Conservation (phyloP, 2,888 invertebrate genomes). For the Aproaerema taeniolella region DNA sequence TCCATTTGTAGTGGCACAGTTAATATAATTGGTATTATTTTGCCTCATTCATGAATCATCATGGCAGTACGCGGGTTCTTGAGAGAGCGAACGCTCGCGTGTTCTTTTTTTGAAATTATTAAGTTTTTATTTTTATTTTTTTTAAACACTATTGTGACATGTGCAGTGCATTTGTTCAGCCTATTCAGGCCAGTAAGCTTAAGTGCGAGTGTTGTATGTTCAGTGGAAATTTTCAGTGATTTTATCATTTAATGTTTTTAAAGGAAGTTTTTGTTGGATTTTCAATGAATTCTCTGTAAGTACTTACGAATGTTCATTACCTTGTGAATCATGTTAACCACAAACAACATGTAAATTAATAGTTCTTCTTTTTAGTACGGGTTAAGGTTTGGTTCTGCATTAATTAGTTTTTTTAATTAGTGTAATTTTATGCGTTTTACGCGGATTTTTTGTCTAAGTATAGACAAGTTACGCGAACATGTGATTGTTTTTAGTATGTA, state of each 20-base stretch:
- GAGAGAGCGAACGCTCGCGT: slow-evolving; percentile 43
- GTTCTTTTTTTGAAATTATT: too few species aligned
- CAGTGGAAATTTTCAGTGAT: too few species aligned
- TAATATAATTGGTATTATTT: slow-evolving; percentile 68
- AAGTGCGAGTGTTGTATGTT: too few species aligned
- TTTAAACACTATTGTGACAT: slow-evolving; percentile 38
- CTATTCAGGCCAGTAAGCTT: slow-evolving; percentile 35
- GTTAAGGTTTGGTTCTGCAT: too few species aligned
- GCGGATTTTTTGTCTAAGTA: too few species aligned
- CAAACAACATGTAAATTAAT: slow-evolving; percentile 1
- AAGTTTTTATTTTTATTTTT: slow-evolving; percentile 39
- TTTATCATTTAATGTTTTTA: too few species aligned
- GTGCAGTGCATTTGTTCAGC: slow-evolving; percentile 34
- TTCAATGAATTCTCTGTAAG: too few species aligned
- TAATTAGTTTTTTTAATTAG: too few species aligned
- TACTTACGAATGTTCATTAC: neutral
- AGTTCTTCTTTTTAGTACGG: neutral
- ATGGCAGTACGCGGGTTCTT: slow-evolving; percentile 43
- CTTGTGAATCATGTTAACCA: neutral
- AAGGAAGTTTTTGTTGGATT: too few species aligned
- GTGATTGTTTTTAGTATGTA: neutral
- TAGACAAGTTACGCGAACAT: too few species aligned
- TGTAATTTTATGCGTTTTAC: too few species aligned
- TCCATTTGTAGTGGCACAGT: slow-evolving; percentile 30
- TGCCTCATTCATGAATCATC: slow-evolving; percentile 68